A percentile compares a stretch with the other conserved stretches of the same genome.
phyloP scores from a whole-genome alignment of 2,888 invertebrate genomes.

The Elmis aenea region DNA sequence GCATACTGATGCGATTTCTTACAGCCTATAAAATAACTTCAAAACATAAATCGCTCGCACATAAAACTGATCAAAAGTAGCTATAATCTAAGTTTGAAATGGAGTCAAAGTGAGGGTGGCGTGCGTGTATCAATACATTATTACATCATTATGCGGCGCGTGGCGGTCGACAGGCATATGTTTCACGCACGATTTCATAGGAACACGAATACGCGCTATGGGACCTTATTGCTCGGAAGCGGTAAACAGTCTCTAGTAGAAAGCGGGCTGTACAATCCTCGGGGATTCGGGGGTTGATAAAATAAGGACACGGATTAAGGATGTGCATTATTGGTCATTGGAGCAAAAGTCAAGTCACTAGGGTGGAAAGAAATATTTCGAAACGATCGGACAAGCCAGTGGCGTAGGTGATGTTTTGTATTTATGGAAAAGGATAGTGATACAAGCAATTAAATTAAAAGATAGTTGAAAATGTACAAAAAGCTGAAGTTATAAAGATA shows the following conservation, averaged over 20 bases:
- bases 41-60: slow-evolving; percentile 9
- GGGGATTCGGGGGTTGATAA: background rate
- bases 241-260: background rate
- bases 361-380: background rate
- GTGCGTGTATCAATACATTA: slow-evolving; percentile 45
- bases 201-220: slow-evolving; percentile 27
- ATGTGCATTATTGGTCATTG: background rate
- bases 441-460: too few species aligned
- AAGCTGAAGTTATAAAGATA: too few species aligned
- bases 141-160: slow-evolving; percentile 47
- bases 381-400: too few species aligned
- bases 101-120: slow-evolving; percentile 32
- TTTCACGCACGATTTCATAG: slow-evolving; percentile 45
- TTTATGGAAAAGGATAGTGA: too few species aligned
- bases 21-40: slow-evolving; percentile 9
- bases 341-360: background rate
- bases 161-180: slow-evolving; percentile 46
- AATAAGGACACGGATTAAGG: background rate
- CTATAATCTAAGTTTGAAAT: slow-evolving; percentile 14
- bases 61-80: slow-evolving; percentile 13
- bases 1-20: too few species aligned
- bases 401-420: too few species aligned
- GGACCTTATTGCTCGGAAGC: background rate
- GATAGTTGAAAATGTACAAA: too few species aligned
- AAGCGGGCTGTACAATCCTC: background rate